Evolutionary conservation across 2,113 vertebrate species (phyloP), one percentile per base, ranked within the genome.

Genomic region (Centropristis striata): DNA sequence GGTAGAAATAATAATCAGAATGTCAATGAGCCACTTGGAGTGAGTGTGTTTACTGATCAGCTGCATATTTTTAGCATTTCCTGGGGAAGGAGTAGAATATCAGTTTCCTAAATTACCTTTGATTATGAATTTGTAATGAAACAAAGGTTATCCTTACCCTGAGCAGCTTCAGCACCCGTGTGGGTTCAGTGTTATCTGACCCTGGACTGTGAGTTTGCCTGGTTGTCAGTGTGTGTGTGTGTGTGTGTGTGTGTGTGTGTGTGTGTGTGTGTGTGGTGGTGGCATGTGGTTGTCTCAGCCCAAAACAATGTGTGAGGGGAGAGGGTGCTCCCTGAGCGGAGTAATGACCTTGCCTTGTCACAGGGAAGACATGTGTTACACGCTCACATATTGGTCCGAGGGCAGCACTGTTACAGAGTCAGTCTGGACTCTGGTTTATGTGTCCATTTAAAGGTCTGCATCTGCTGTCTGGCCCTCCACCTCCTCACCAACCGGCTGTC

Each of bases 291-390:
- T 84, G 66, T 81, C 83, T 84, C 55, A 91, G 70, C 80, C 58
- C 44, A 83, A 71, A 86, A 88, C 86, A 82, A 81, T 72, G 78
- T 80, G 58, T 75, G 76, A 83, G 72, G 23, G 23, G 71, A 81
- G 55, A 57, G 42, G 63, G 44, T 16, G 68, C 74, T 77, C 60
- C 57, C 44, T 74, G 41, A 68, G 68, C 65, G 37, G 32, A 75
- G 67, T 79, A 59, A 63, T 89, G 89, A 93, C 87, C 91, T 92
- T 91, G 81, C 60, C 78, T 80, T 84, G 86, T 89, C 88, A 84
- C 68, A 76, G 42, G 63, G 71, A 71, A 88, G 87, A 78, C 86
- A 83, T 84, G 86, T 91, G 90, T 86, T 73, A 50, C 68, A 14
- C 20, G 7, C 60, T 68, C 41, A 76, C 66, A 71, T 23, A 75